Base-by-base conservation (phyloP, 2,113 vertebrate genomes). In the Tapirus terrestris region DNA sequence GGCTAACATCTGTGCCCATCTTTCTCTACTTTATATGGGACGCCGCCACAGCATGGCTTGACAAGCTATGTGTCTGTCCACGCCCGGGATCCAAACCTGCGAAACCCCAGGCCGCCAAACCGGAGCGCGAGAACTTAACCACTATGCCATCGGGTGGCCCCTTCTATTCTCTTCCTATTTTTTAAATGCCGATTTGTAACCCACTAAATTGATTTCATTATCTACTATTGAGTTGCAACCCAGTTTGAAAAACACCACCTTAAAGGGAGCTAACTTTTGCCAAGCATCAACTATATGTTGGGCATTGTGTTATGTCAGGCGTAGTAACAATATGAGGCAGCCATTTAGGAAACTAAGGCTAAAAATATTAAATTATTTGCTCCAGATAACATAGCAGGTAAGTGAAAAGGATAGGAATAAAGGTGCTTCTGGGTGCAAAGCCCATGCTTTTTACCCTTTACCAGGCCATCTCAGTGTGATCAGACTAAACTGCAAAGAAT, bases 121-220 rank as follows among this genome's bases (percentile, higher is more conserved):
- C 51, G 0, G 14, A 53, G 51, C 51, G 3, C 2, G 51, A 1
- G 13, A 13, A 53, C 51, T 14, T 53, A 53, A 3, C 51, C 51
- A 13, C 51, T 53, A 53, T 14, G 14, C 51, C 51, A 53, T 13
- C 3, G 51, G 51, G 51, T 14, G 13, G 51, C 51, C 51, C 51
- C 48, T 21, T 51, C 39, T n/a, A 27, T 75, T 31, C 56, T 75
- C 21, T 39, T 39, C 39, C 39, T 84, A 73, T 33, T 88, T 79
- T 80, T 76, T 77, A 92, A 65, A 95, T n/a, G 45, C 21, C 9
- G 3, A 91, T 39, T 86, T 97, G 51, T 63, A 90, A 87, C 6
- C 53, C 31, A 56, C 36, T 96, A 92, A 70, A 75, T 36, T 94
- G 51, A 94, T 65, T 96, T 94, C 53, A 94, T 39, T 58, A 94